Base-by-base conservation (phyloP, 1,140 invertebrate genomes). In the Phymorhynchus buccinoides region DNA sequence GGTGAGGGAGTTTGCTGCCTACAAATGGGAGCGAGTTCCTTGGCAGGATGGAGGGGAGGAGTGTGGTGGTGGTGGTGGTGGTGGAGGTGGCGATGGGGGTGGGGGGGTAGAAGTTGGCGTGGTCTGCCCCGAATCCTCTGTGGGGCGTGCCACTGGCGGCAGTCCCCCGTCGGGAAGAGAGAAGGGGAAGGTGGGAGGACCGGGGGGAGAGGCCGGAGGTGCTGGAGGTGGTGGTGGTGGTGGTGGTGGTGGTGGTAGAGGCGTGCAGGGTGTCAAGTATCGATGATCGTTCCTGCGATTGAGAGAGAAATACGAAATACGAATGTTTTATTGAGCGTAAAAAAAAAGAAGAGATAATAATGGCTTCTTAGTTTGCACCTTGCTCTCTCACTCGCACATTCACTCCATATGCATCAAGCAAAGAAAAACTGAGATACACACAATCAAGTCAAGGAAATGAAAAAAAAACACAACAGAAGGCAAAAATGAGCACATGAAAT, bases 191-290 rank as follows among this genome's bases (percentile, higher is more conserved):
- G 12, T 44, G 77, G 32, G 41, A 7, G 41, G 9, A 42, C 18
- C 77, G 75, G 9, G 75, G 41, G 18, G 75, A 42, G 1, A 37
- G 30, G 42, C 6, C 7, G 32, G 32, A 35, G 71, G 30, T 75
- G 32, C 18, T 12, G 81, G 81, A 7, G 32, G 32, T 12, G 75
- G 9, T 78, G 39, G 68, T 35, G 82, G 82, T 6, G 0, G 48
- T 62, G 56, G 56, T 0, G 56, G 22, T 27, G 41, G 73, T 12
- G 37, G 22, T 12, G 32, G 41, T n/a, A 7, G 82, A 41, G 32
- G 56, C 39, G 83, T 84, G 83, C n/a, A 84, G 75, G 4, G 75
- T 78, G 71, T 77, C 73, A 32, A 84, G 75, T 30, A 84, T 79
- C 16, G 73, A 56, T 3, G 73, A 84, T 30, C 83, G n/a, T n/a